Evolutionary conservation across 1,140 invertebrate species (phyloP), one percentile per base, ranked within the genome.

Genomic region (Brachionus rubens): DNA sequence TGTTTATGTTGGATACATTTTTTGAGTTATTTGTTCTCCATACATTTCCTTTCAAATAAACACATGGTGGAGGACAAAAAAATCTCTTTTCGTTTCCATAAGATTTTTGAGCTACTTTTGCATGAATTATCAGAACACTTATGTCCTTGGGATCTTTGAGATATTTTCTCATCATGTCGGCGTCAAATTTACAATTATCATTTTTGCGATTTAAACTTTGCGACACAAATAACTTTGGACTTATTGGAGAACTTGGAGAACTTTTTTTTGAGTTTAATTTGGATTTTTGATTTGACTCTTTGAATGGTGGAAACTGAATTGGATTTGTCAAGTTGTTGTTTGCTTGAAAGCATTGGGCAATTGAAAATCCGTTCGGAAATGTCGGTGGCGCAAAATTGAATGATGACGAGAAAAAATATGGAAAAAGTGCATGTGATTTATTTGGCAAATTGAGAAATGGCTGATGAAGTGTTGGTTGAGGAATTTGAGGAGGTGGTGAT

Each of bases 71-170:
- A 0, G 97, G 97, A 82, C 96, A 99, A 86, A 99, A 99, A 86
- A 99, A 99, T 86, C 96, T 88, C 85, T 99, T 99, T 82, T 99
- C 97, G 85, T 98, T 99, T 54, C 97, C 97, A 84, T 99, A 99
- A 0, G 96, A 98, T 82, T 99, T 99, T 84, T 99, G 97, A 16
- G 97, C 96, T 33, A 89, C 88, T 88, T 99, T 99, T 6, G 97
- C 97, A 86, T 99, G 96, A 65, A 98, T 87, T 77, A 99, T 97
- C 2, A 98, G 93, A 28, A 99, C 90, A 5, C 95, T 90, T 90
- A 97, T 94, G 82, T 98, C 95, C n/a, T 52, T 48, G 2, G 19
- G 46, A 2, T 72, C 68, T 50, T 72, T 48, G 19, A 72, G 19
- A 30, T 72, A 72, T 30, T 72, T 72, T 48, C 68, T 48, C 68